phyloP scores from a whole-genome alignment of 2,888 invertebrate genomes.

The Rutpela maculata region DNA sequence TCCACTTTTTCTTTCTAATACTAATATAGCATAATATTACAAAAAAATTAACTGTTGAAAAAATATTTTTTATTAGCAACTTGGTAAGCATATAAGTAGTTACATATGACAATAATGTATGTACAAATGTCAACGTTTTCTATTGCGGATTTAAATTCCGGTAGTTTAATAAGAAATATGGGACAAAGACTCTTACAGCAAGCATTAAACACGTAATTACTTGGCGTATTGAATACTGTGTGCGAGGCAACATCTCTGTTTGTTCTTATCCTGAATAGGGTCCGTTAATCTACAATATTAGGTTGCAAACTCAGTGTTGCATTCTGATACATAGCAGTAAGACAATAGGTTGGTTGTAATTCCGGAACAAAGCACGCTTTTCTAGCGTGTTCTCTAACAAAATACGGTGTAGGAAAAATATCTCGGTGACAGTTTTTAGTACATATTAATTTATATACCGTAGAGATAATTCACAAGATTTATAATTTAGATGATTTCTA shows the following conservation, averaged over 20 bases:
- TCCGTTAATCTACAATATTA: conserved; percentile 26
- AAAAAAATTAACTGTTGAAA: too few relatives aligned
- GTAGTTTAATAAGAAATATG: conserved; percentile 16
- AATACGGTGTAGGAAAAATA: not conserved
- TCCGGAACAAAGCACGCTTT: conserved; percentile 53
- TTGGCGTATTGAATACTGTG: conserved; percentile 16
- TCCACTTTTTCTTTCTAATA: too few relatives aligned
- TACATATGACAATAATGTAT: not conserved
- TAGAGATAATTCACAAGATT: too few relatives aligned
- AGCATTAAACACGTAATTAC: conserved; percentile 26
- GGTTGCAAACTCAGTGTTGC: conserved; percentile 29
- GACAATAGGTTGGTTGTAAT: conserved; percentile 51
- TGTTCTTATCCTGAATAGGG: conserved; percentile 27
- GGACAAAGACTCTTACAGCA: conserved; percentile 10
- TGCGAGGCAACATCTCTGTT: conserved; percentile 20
- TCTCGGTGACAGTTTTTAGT: not conserved
- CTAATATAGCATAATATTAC: too few relatives aligned
- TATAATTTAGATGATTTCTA: too few relatives aligned
- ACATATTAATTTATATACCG: too few relatives aligned
- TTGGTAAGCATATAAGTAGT: not conserved
- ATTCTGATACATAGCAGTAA: conserved; percentile 44
- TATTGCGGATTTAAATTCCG: not conserved
- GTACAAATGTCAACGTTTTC: not conserved
- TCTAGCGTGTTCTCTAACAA: not conserved
- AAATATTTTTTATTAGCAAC: too few relatives aligned